Evolutionary conservation across 2,797 vertebrate genomes (phyloP), one percentile per base, ranked within the genome.

Genomic region (Hozukius guyotensis): DNA sequence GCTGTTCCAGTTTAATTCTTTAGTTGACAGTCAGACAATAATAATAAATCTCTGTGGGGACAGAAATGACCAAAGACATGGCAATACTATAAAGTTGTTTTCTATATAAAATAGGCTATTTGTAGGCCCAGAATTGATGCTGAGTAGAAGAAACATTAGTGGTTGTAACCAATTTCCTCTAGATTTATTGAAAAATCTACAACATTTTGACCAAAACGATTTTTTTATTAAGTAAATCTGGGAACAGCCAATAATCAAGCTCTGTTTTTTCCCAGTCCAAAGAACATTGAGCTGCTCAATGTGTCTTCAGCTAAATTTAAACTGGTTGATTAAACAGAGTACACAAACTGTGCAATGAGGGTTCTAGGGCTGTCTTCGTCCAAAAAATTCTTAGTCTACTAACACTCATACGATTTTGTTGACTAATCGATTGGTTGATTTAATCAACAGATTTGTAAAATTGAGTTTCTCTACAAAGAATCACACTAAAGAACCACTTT

Each of bases 1-100:
- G 8, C 22, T n/a, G 20, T 57, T 80, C 22, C 38, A 53, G 13
- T 80, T 75, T 81, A 10, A 60, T 72, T 71, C n/a, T 55, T 16
- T 34, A 55, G 22, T 52, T 70, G 46, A 77, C 36, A 34, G 25
- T 49, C 18, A 6, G 42, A 57, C 18, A 49, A 53, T 77, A 56
- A 56, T 14, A 46, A 60, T 60, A 25, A 64, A 77, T 75, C 25
- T 46, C 20, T 60, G 14, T 18, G 27, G 32, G 31, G 31, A 34
- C 9, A 64, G 64, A 72, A 75, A 62, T 67, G 22, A 67, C 64
- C 34, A 52, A 20, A 60, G 9, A 62, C 49, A 64, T 52, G 67
- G 60, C 34, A 67, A 46, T 52, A 56, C 42, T 32, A 57, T 76
- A 0, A 71, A 38, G 29, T 14, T 66, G 14, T 31, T 63, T 75